A percentile compares a stretch with the other conserved stretches of the same genome.
Conservation (phyloP, 2,888 invertebrate species). For the Toxonevra muliebris region DNA sequence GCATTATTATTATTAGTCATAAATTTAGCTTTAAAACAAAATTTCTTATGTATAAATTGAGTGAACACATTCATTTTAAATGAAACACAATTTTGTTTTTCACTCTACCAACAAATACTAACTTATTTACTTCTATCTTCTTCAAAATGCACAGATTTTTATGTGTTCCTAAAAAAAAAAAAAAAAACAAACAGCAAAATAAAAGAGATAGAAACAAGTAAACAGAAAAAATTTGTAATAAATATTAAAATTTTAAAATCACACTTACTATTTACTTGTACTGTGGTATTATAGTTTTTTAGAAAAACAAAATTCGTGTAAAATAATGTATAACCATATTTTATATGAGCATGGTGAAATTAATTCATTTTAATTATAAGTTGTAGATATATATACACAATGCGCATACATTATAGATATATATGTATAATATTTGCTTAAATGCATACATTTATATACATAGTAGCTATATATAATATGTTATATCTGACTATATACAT, state of each 20-base stretch:
- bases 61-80: too few relatives aligned
- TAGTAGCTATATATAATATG: too few relatives aligned
- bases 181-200: conserved; percentile 16
- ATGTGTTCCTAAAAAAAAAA: conserved; percentile 35
- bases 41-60: too few relatives aligned
- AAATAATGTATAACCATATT: conserved; percentile 37
- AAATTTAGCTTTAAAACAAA: too few relatives aligned
- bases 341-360: conserved; percentile 23
- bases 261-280: too few relatives aligned
- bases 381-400: conserved; percentile 22
- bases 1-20: too few relatives aligned
- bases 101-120: not conserved
- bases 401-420: conserved; percentile 23
- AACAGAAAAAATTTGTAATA: conserved; percentile 15
- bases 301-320: conserved; percentile 19
- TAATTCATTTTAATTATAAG: conserved; percentile 13
- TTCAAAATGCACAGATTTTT: conserved; percentile 21
- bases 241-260: too few relatives aligned
- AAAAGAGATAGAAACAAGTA: conserved; percentile 20
- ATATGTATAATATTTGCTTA: conserved; percentile 35
- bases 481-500: too few relatives aligned
- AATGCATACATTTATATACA: conserved; percentile 18
- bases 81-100: not conserved
- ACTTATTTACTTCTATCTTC: conserved; percentile 7
- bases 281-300: too few relatives aligned